Evolutionary conservation across 2,888 invertebrate genomes (phyloP), one percentile per base, ranked within the genome.

Genomic region (Papilio protenor): DNA sequence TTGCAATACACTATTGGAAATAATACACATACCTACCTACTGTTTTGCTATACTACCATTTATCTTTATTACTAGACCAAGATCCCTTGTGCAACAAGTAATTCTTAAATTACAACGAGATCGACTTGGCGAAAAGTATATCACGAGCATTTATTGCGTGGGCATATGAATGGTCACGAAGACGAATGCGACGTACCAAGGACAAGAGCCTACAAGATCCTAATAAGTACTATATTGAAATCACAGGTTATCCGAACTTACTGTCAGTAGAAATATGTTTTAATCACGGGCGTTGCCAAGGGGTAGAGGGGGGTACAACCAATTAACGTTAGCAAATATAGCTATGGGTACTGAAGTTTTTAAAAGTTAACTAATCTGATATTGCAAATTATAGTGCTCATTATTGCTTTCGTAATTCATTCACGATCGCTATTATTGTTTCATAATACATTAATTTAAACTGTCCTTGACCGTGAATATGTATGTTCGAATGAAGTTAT

Each of bases 151-250:
- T 83, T 79, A 79, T 80, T 81, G 81, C 81, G 81, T 81, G 76
- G 77, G 64, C 76, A 70, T 80, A 82, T 80, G 82, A 84, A 86
- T 82, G 84, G 87, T 90, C 90, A 91, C 91, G 91, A 90, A 85
- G 83, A 79, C 80, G 78, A 83, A 83, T 79, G 77, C 79, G 78
- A 79, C 80, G 66, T 77, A 82, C 81, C 83, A 83, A 83, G 84
- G 84, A 82, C 82, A 79, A 70, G 21, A 21, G 77, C 70, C 74
- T 78, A 75, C 75, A 76, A 81, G 76, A 77, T 79, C 79, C 76
- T 80, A 81, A 80, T 82, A 80, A 79, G 79, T 80, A 59, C 74
- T 78, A 71, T 45, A n/a, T 66, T 66, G 12, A 66, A 12, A 66
- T n/a, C 45, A 66, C 66, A 45, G 45, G 40, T 21, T 21, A 45